Evolutionary conservation across 2,113 vertebrate genomes (phyloP), one percentile per base, ranked within the genome.

Genomic region (Tupaia chinensis): DNA sequence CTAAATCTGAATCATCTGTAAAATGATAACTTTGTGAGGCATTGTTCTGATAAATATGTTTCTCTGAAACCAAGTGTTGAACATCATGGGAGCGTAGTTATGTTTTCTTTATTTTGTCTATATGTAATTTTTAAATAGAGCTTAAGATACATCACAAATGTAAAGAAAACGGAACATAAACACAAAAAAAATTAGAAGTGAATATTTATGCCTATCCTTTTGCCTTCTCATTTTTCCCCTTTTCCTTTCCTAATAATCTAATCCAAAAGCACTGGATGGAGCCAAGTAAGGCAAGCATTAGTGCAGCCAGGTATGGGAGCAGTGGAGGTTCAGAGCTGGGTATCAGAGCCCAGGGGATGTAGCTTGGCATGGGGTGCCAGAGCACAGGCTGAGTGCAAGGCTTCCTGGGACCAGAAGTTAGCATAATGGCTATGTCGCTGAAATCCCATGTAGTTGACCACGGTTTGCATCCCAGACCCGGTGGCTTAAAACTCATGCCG

Each of bases 1-100:
- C 84, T 95, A 91, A 91, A 86, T 87, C 63, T 88, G 53, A 90
- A 34, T 96, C 80, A 92, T 82, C 23, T 70, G 74, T 84, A 29
- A 79, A 84, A 60, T 15, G 29, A 81, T 90, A 78, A 87, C 74
- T 94, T 87, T 58, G 9, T 86, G 58, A 91, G 60, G 0, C 19
- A 63, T 90, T 73, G 69, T 66, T 66, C 32, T 85, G 53, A 82
- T 86, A 74, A 91, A 80, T 76, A 79, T 1, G 4, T 74, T 83
- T 95, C 74, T 80, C 15, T 89, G 89, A 74, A 29, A 56, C 79
- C 91, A 61, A 92, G 76, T 66, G 13, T 91, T 83, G 56, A 87
- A 86, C 9, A 84, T 29, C n/a, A 63, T 74, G 22, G 20, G 69
- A 69, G 73, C 76, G 27, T 13, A 54, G 54, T 80, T 90, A 7